Percentiles rank a stretch among this genome's conserved stretches.
Evolutionary conservation across 1,140 invertebrate species (phyloP).

Genomic region (Lucilia sericata): DNA sequence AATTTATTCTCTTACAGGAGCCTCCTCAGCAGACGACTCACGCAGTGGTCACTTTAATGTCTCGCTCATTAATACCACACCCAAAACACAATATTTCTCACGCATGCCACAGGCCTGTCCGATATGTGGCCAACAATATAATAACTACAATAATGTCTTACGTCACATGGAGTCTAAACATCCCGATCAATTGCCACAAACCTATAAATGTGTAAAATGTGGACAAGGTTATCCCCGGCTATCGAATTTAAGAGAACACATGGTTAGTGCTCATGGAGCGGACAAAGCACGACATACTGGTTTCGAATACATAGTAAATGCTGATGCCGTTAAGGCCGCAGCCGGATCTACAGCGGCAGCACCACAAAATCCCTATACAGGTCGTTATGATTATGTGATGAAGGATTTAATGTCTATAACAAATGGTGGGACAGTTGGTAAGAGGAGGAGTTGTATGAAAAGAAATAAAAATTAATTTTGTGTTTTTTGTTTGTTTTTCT

Average conservation of each 20-base stretch:
- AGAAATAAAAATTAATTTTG: conserved; percentile 38
- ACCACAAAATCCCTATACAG: conserved; percentile 61
- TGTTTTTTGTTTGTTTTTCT: not conserved
- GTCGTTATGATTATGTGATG: conserved; percentile 66
- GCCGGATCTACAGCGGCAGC: conserved; percentile 50
- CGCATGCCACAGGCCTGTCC: conserved; percentile 66
- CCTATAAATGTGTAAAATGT: conserved; percentile 65
- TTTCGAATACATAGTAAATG: conserved; percentile 64
- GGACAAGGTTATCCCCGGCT: conserved; percentile 63
- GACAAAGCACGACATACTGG: conserved; percentile 63
- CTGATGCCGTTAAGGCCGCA: conserved; percentile 61
- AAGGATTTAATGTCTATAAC: conserved; percentile 66
- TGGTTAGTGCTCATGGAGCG: conserved; percentile 62
- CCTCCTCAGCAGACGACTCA: conserved; percentile 60
- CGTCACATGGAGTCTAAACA: conserved; percentile 68
- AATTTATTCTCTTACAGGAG: not conserved
- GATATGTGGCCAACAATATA: conserved; percentile 66
- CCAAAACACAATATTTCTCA: conserved; percentile 64
- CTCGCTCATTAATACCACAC: conserved; percentile 32
- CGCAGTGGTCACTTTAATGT: conserved; percentile 52
- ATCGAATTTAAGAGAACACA: conserved; percentile 64
- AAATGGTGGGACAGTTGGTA: conserved; percentile 67
- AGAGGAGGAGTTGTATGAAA: conserved; percentile 30
- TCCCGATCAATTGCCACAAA: conserved; percentile 66
- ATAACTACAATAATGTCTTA: conserved; percentile 67